Conservation (phyloP, 1,140 invertebrate genomes). For the Atopsyche davidsoni region DNA sequence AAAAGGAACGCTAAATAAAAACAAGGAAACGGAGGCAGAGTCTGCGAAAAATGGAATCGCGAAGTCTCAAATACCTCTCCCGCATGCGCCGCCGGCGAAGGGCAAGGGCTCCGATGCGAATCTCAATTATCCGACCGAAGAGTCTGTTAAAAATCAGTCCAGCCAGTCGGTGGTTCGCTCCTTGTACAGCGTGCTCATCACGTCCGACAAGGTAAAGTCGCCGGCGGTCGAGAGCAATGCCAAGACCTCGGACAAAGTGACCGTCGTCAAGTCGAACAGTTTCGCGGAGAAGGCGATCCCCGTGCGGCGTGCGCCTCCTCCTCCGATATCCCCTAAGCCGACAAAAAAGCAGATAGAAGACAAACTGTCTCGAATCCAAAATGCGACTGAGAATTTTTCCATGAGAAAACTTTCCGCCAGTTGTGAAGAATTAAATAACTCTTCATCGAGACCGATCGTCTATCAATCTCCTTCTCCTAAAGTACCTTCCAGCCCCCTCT, state of each 20-base stretch:
- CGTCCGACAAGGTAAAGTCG: conserved; percentile 36
- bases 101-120: conserved; percentile 14
- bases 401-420: conserved; percentile 31
- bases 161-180: conserved; percentile 48
- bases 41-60: conserved; percentile 8
- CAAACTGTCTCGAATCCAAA: conserved; percentile 38
- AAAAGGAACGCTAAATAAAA: conserved; percentile 17
- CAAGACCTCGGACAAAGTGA: conserved; percentile 15
- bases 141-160: conserved; percentile 31
- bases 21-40: conserved; percentile 14
- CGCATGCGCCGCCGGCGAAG: conserved; percentile 13
- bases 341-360: conserved; percentile 43
- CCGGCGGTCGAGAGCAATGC: background rate
- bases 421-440: conserved; percentile 35
- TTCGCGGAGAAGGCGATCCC: conserved; percentile 47
- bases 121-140: conserved; percentile 24
- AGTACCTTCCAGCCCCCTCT: conserved; percentile 29
- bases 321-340: conserved; percentile 47
- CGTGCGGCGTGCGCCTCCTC: conserved; percentile 46
- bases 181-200: conserved; percentile 43
- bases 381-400: conserved; percentile 30
- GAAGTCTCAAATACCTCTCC: conserved; percentile 28
- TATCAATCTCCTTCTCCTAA: conserved; percentile 43
- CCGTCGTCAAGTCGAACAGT: conserved; percentile 46
- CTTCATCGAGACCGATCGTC: conserved; percentile 33